Percentiles rank a stretch among this genome's conserved stretches.
These are phyloP conservation scores for Clepsis dumicolana DNA, from an alignment of 2,888 invertebrate genomes.

Conservation along the genomic window DNA sequence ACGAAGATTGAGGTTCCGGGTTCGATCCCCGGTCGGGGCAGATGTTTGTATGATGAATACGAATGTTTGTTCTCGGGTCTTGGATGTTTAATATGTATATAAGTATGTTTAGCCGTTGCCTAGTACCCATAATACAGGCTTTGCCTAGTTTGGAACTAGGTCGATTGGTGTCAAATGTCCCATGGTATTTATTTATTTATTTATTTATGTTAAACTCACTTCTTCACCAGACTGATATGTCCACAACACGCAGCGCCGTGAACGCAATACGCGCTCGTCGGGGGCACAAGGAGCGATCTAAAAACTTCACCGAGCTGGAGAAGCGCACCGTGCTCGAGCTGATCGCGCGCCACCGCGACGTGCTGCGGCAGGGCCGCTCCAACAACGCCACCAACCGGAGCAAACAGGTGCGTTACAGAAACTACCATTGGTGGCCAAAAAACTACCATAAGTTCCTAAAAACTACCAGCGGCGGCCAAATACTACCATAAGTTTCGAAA, in stretches of 20 bases:
- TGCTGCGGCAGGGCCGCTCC: constrained; percentile 83
- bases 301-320: constrained; percentile 85
- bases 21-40: no score
- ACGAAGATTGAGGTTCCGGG: no score
- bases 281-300: constrained; percentile 84
- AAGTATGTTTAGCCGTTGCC: no score
- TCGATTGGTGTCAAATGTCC: no score
- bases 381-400: constrained; percentile 84
- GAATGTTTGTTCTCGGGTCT: no score
- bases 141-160: no score
- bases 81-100: no score
- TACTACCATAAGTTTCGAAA: neutral
- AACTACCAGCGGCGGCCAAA: neutral
- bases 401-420: constrained; percentile 79
- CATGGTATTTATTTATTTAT: no score
- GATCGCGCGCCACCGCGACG: constrained; percentile 81
- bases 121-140: no score
- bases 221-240: constrained; percentile 76
- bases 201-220: neutral
- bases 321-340: constrained; percentile 82
- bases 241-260: constrained; percentile 72
- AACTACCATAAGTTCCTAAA: neutral
- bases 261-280: constrained; percentile 76
- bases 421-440: no score
- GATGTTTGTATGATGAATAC: no score